phyloP scores from a whole-genome alignment of 2,888 invertebrate genomes.

The Stenodema calcarata region DNA sequence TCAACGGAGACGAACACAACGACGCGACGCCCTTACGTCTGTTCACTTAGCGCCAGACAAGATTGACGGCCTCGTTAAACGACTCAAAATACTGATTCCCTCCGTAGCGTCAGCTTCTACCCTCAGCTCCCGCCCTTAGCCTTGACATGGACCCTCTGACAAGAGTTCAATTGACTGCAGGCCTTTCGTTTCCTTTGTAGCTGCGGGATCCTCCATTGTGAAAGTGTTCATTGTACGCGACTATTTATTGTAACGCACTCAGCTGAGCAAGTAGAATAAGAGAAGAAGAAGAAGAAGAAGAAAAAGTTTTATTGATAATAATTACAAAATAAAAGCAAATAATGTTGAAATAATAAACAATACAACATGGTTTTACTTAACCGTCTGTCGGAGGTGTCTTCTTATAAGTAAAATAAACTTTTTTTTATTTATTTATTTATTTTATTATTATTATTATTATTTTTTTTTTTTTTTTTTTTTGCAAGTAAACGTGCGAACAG shows the following conservation, averaged over 20 bases:
- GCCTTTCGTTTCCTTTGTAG: neutral
- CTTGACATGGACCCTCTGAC: slow-evolving; percentile 27
- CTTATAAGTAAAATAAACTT: too few species aligned
- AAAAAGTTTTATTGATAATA: too few species aligned
- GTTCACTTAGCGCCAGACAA: slow-evolving; percentile 48
- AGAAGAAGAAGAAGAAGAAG: too few species aligned
- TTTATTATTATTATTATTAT: too few species aligned
- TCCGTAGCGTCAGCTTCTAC: neutral
- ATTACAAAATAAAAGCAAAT: too few species aligned
- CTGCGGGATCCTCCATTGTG: neutral
- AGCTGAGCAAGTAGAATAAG: neutral
- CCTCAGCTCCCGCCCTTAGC: neutral
- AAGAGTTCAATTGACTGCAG: slow-evolving; percentile 42
- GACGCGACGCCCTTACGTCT: slow-evolving; percentile 20
- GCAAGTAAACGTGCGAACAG: too few species aligned
- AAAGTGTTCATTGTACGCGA: slow-evolving; percentile 22
- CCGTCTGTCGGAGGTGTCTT: too few species aligned
- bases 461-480: too few species aligned
- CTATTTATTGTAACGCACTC: too few species aligned
- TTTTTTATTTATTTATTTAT: too few species aligned
- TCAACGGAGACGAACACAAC: neutral
- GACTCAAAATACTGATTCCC: slow-evolving; percentile 42
- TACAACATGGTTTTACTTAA: too few species aligned
- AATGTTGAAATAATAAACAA: too few species aligned
- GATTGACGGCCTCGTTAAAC: slow-evolving; percentile 49